Evolutionary conservation across 2,888 invertebrate genomes (phyloP).

Genomic region (Chironomus riparius): DNA sequence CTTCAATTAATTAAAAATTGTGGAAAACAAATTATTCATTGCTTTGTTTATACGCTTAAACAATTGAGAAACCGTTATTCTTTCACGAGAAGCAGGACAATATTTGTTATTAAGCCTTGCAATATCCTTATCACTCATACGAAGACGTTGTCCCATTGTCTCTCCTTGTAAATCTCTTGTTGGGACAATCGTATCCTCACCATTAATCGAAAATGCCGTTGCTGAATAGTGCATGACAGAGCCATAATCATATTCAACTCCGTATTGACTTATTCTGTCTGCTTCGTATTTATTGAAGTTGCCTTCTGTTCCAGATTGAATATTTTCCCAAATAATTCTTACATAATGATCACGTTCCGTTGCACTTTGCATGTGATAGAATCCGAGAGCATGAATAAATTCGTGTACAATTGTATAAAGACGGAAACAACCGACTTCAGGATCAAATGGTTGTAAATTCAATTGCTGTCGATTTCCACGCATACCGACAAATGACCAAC

Average conservation of each 20-base stretch:
- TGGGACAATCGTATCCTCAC: too few species aligned
- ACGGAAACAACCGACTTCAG: slow-evolving; percentile 23
- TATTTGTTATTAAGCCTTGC: slow-evolving; percentile 36
- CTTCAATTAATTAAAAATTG: too few species aligned
- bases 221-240: slow-evolving; percentile 43
- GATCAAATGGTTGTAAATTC: slow-evolving; percentile 1
- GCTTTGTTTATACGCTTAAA: too few species aligned
- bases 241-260: slow-evolving; percentile 58
- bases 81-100: too few species aligned
- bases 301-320: slow-evolving; percentile 48
- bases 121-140: slow-evolving; percentile 32
- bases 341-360: slow-evolving; percentile 56
- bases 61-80: too few species aligned
- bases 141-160: not conserved
- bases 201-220: slow-evolving; percentile 41
- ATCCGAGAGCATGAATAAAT: slow-evolving; percentile 50
- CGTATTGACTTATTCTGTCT: slow-evolving; percentile 47
- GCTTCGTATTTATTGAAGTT: slow-evolving; percentile 57
- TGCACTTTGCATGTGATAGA: slow-evolving; percentile 31
- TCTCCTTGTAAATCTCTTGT: too few species aligned
- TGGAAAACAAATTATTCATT: not conserved
- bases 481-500: slow-evolving; percentile 64
- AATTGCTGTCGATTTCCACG: slow-evolving; percentile 40
- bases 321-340: slow-evolving; percentile 38
- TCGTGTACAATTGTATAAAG: slow-evolving; percentile 54